A percentile compares a stretch with the other conserved stretches of the same genome.
Conservation (phyloP, 2,797 vertebrate species). For the Todus mexicanus region DNA sequence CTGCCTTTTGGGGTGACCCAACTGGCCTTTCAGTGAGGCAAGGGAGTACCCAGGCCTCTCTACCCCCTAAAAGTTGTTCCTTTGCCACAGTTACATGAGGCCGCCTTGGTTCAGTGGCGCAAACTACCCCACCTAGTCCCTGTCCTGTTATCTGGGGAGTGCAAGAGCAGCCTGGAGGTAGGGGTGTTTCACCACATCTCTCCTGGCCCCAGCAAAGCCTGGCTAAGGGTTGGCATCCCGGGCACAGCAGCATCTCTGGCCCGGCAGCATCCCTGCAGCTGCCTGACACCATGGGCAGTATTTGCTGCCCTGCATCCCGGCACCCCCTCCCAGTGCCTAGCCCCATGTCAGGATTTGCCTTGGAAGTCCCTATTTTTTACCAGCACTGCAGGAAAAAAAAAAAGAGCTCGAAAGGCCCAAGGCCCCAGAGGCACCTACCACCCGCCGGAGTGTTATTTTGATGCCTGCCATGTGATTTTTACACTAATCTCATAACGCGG, state of each 20-base stretch:
- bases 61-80: neutral
- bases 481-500: neutral
- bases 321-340: neutral
- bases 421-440: neutral
- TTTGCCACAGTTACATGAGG: neutral
- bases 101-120: neutral
- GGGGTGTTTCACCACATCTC: rapidly evolving
- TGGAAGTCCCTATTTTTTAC: neutral
- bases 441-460: neutral
- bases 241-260: neutral
- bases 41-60: neutral
- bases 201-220: neutral
- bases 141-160: neutral
- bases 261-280: neutral
- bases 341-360: neutral
- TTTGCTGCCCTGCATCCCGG: neutral
- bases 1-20: neutral
- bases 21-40: neutral
- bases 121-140: neutral
- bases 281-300: neutral
- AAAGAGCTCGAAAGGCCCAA: neutral
- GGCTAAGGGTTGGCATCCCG: rapidly evolving
- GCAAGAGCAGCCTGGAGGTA: neutral
- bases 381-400: neutral
- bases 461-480: slow-evolving; percentile 22